Conservation (phyloP, 1,140 invertebrate genomes). For the Drosophila melanica region DNA sequence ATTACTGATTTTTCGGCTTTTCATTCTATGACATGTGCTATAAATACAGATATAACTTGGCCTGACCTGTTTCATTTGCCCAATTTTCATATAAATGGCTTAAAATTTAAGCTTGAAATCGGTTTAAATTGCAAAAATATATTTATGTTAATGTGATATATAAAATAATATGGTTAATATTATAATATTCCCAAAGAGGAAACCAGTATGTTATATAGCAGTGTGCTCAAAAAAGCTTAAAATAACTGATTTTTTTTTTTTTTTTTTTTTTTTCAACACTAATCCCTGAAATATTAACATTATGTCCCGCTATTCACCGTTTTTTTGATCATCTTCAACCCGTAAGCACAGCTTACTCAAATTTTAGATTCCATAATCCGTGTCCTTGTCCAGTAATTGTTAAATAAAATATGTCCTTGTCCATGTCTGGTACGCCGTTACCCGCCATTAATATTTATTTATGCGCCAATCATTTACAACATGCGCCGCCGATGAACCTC, state of each 20-base stretch:
- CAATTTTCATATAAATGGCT: background rate
- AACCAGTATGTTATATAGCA: too few relatives aligned
- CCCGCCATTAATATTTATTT: conserved; percentile 64
- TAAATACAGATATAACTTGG: conserved; percentile 4
- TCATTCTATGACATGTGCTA: conserved; percentile 5
- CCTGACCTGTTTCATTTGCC: background rate
- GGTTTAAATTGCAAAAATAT: background rate
- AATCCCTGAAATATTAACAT: conserved; percentile 11
- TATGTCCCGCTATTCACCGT: background rate
- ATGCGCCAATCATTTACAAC: conserved; percentile 56
- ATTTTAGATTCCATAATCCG: conserved; percentile 24
- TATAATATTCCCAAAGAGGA: too few relatives aligned
- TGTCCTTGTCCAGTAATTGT: background rate
- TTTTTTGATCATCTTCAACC: conserved; percentile 17
- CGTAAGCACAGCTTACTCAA: conserved; percentile 19
- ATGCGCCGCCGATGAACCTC: conserved; percentile 25
- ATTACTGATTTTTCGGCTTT: conserved; percentile 18
- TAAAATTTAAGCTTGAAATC: background rate
- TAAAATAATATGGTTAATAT: too few relatives aligned
- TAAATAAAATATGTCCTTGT: too few relatives aligned
- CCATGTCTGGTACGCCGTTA: conserved; percentile 4
- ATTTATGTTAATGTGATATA: background rate
- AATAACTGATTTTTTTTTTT: too few relatives aligned
- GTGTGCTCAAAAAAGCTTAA: too few relatives aligned
- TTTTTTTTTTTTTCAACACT: background rate